Evolutionary conservation across 2,797 vertebrate genomes (phyloP).

Genomic region (Paguma larvata): DNA sequence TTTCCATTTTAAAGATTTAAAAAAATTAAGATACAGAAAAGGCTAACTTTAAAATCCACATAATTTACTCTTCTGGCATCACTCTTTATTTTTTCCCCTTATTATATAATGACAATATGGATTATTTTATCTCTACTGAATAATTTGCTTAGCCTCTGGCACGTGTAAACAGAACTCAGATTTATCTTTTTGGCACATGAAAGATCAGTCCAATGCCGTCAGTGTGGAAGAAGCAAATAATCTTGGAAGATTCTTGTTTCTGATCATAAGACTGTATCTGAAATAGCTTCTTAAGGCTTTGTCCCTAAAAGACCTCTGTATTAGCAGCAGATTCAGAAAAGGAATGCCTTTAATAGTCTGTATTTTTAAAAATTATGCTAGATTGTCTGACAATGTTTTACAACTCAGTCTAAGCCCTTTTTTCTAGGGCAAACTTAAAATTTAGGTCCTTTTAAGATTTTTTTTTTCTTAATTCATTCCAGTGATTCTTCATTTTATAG

Average conservation of each 20-base stretch:
- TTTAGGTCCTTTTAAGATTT: background rate
- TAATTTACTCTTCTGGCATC: background rate
- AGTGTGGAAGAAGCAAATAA: slow-evolving; percentile 39
- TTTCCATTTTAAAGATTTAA: background rate
- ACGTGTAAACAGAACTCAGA: background rate
- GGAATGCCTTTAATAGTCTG: background rate
- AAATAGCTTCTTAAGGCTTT: background rate
- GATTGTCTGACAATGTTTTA: background rate
- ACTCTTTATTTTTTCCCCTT: slow-evolving; percentile 38
- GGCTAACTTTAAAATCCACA: slow-evolving; percentile 14
- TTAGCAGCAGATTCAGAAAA: slow-evolving; percentile 41
- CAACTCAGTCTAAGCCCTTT: background rate
- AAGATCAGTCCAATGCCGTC: background rate
- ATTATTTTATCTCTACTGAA: slow-evolving; percentile 54
- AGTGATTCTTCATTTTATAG: background rate
- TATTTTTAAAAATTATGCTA: slow-evolving; percentile 15
- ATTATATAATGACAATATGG: background rate
- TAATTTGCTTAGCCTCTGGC: slow-evolving; percentile 37
- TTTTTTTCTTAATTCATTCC: slow-evolving; percentile 27
- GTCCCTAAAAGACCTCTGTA: background rate
- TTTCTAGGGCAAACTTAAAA: slow-evolving; percentile 34
- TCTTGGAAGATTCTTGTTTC: background rate
- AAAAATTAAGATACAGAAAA: slow-evolving; percentile 22
- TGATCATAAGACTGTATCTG: background rate
- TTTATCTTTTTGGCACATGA: background rate